Base-by-base conservation (phyloP, 1,140 invertebrate species). In the Stegodyphus mimosarum region DNA sequence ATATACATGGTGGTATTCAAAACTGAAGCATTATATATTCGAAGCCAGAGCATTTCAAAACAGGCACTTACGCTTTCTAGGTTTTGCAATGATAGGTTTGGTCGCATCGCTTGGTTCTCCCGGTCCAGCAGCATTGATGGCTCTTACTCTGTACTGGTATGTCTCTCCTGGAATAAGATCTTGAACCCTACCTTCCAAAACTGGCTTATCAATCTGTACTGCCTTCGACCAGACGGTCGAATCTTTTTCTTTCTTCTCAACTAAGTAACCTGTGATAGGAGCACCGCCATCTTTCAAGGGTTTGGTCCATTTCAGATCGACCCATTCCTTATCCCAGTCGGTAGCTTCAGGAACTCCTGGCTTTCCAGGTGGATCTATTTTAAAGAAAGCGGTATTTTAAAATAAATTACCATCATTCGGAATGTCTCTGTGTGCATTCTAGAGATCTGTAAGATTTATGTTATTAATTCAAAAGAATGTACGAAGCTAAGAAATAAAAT, bases 61-160 rank as follows among this genome's bases (percentile, higher is more conserved):
- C 55, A 60, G 55, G 6, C 1, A 33, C 63, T 94, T 92, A 97
- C 96, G 90, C 93, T 95, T 95, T 91, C 96, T 94, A 64, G 96
- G 94, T 90, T 97, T 97, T 87, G 95, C 94, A 64, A 94, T 92
- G 63, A 96, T 93, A 7, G 94, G 93, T 90, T 94, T 94, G 85
- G 94, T 94, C 60, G 93, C 92, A 88, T 94, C 93, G 83, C 93
- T 95, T 13, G 95, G 92, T 92, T 96, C 95, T 76, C 96, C 95
- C 83, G 95, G 94, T 33, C 90, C 91, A 69, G 92, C 91, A 50
- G 90, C 91, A 88, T 92, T 92, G 7, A 92, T 91, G 9, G 98
- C 98, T 88, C 95, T 96, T 0, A 99, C 95, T 7, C 98, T 92
- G 93, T 99, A 99, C 91, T 98, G 96, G 90, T 99, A 99, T 83